These are phyloP conservation scores for Tautogolabrus adspersus DNA, from an alignment of 2,113 vertebrate species.

Conservation along the genomic window DNA sequence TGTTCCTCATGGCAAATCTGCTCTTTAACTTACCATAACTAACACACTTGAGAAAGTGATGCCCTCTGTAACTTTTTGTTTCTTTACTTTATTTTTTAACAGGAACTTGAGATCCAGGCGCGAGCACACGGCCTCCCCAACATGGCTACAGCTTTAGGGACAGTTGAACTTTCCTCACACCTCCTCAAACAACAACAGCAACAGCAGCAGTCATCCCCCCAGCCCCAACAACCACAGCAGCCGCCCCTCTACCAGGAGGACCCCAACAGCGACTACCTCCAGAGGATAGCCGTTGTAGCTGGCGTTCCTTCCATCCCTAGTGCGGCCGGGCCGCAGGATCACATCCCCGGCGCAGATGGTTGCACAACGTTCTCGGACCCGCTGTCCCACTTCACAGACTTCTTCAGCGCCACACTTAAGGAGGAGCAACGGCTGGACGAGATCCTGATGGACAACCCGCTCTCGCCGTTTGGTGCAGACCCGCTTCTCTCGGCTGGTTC, in stretches of 20 bases:
- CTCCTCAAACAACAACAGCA: slow-evolving; percentile 87
- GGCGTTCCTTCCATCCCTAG: slow-evolving; percentile 41
- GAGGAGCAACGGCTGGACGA: slow-evolving; percentile 92
- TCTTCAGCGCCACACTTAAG: slow-evolving; percentile 94
- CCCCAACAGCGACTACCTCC: slow-evolving; percentile 86
- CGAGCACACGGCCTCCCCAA: slow-evolving; percentile 91
- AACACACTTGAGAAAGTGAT: no score
- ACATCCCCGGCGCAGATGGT: slow-evolving; percentile 77
- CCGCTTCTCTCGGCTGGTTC: slow-evolving; percentile 92
- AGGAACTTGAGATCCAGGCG: slow-evolving; percentile 98
- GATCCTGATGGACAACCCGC: slow-evolving; percentile 89
- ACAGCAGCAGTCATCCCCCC: slow-evolving; percentile 75
- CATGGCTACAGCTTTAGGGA: slow-evolving; percentile 83
- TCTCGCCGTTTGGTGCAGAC: slow-evolving; percentile 91
- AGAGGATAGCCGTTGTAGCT: slow-evolving; percentile 78
- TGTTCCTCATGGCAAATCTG: no score
- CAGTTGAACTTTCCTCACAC: slow-evolving; percentile 85
- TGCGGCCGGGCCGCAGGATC: slow-evolving; percentile 71
- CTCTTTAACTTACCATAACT: no score
- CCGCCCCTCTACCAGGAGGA: slow-evolving; percentile 89
- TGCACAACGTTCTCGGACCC: slow-evolving; percentile 93
- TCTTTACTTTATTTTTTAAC: slow-evolving; percentile 43
- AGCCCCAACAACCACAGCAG: slow-evolving; percentile 73
- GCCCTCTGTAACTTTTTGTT: not conserved
- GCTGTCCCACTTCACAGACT: slow-evolving; percentile 96